Percentiles rank a stretch among this genome's conserved stretches.
phyloP scores from a whole-genome alignment of 2,113 vertebrate genomes.

The Alaudala cheleensis region DNA sequence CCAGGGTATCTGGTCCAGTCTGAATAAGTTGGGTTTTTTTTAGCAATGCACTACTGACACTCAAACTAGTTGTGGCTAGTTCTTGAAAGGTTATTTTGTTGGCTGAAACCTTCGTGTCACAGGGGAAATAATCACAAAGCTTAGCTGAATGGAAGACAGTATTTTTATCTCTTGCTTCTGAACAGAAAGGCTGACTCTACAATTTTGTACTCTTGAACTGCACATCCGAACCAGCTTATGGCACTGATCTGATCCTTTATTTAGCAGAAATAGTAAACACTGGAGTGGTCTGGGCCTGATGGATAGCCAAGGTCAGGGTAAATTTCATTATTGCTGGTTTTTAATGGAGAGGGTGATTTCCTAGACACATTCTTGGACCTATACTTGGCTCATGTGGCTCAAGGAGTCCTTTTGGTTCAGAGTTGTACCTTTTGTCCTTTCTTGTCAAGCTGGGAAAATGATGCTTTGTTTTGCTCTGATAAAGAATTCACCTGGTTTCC shows the following conservation, averaged over 20 bases:
- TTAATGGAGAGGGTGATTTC: background rate
- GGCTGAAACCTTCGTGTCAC: background rate
- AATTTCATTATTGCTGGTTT: background rate
- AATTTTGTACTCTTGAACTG: background rate
- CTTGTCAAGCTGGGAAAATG: slow-evolving; percentile 39
- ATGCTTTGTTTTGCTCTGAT: slow-evolving; percentile 36
- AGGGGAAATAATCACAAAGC: background rate
- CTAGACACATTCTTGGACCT: background rate
- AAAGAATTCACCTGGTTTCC: slow-evolving; percentile 64
- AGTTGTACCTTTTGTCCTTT: slow-evolving; percentile 50
- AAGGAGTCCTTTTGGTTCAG: slow-evolving; percentile 2
- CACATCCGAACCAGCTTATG: background rate
- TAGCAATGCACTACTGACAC: background rate
- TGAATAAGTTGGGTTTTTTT: background rate
- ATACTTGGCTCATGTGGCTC: background rate
- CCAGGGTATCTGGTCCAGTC: background rate
- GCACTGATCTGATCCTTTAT: background rate
- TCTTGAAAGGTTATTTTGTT: background rate
- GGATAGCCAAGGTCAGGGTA: background rate
- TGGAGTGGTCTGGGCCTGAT: background rate
- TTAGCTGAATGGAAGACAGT: background rate
- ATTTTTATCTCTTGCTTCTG: background rate
- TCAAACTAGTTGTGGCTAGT: background rate
- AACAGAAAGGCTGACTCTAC: background rate
- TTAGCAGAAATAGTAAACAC: background rate